Percentiles rank a stretch among this genome's conserved stretches.
These are phyloP conservation scores for Acheta domesticus DNA, from an alignment of 2,888 invertebrate species.

Conservation along the genomic window DNA sequence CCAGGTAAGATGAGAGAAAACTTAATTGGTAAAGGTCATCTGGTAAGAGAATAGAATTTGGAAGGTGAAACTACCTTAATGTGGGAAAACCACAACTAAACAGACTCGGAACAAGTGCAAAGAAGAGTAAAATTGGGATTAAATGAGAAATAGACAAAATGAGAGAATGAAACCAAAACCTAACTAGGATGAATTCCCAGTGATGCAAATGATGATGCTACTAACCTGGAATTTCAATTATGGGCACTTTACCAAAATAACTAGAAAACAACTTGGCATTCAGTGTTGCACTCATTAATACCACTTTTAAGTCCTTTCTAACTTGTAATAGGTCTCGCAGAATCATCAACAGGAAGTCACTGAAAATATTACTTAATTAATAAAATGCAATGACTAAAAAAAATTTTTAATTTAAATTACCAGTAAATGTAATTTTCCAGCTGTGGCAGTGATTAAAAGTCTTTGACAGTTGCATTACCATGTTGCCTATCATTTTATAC, in stretches of 20 bases:
- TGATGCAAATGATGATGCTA: not conserved
- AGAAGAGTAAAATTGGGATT: no score
- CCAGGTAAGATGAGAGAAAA: no score
- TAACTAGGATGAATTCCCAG: no score
- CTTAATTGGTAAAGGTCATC: no score
- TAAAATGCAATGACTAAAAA: not conserved
- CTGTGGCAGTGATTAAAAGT: not conserved
- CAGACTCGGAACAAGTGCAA: no score
- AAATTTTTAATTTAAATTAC: not conserved
- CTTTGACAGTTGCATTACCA: no score
- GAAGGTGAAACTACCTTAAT: no score
- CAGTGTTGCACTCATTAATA: conserved; percentile 91
- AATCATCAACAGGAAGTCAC: conserved; percentile 83
- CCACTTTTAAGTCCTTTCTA: conserved; percentile 72
- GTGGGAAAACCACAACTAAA: no score
- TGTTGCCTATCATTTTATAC: no score
- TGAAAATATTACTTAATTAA: conserved; percentile 42
- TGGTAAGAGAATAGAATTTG: no score
- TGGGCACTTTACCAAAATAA: conserved; percentile 77
- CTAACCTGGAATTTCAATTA: conserved; percentile 73
- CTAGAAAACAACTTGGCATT: conserved; percentile 79
- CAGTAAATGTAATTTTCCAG: not conserved
- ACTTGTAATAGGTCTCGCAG: conserved; percentile 70
- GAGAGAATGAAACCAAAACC: no score
- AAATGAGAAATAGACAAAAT: no score